A percentile compares a stretch with the other conserved stretches of the same genome.
Evolutionary conservation across 37 sponge, comb jelly and placozoan species (phyloP).

Genomic region (Cladorhizidae sp.): DNA sequence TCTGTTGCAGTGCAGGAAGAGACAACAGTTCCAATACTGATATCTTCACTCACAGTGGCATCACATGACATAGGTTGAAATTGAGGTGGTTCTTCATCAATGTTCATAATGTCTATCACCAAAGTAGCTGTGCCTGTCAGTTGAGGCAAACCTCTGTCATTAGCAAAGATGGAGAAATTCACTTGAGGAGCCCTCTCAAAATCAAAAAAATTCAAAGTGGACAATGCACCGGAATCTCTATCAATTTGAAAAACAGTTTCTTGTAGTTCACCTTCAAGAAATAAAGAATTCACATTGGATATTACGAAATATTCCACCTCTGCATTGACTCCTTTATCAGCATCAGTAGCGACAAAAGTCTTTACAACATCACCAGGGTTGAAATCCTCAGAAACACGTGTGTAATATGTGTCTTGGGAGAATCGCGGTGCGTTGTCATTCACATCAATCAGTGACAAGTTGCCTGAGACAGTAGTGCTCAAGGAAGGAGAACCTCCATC

Average conservation of each 20-base stretch:
- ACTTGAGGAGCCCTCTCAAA: constrained; percentile 33
- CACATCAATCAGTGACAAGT: constrained; percentile 40
- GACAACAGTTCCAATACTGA: neutral
- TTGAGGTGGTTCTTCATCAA: constrained; percentile 50
- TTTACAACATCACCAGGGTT: neutral
- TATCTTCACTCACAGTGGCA: neutral
- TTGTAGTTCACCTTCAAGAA: neutral
- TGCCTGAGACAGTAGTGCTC: constrained; percentile 4
- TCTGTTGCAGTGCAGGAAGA: constrained; percentile 17
- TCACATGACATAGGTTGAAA: constrained; percentile 3
- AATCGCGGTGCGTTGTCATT: constrained; percentile 78
- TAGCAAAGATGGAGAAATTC: constrained; percentile 34
- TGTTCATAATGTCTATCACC: constrained; percentile 41
- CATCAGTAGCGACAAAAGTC: constrained; percentile 26
- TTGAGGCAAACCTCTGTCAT: constrained; percentile 27
- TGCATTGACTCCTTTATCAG: constrained; percentile 55
- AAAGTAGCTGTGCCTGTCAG: constrained; percentile 11
- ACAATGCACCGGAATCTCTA: neutral
- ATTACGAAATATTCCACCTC: constrained; percentile 26
- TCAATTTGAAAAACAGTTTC: neutral
- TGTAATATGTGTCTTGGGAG: neutral
- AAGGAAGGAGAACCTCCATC: constrained; percentile 43
- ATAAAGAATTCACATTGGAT: neutral
- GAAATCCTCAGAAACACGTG: constrained; percentile 9
- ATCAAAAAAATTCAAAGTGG: constrained; percentile 18